phyloP scores from a whole-genome alignment of 2,888 invertebrate species.

The Limnephilus marmoratus region DNA sequence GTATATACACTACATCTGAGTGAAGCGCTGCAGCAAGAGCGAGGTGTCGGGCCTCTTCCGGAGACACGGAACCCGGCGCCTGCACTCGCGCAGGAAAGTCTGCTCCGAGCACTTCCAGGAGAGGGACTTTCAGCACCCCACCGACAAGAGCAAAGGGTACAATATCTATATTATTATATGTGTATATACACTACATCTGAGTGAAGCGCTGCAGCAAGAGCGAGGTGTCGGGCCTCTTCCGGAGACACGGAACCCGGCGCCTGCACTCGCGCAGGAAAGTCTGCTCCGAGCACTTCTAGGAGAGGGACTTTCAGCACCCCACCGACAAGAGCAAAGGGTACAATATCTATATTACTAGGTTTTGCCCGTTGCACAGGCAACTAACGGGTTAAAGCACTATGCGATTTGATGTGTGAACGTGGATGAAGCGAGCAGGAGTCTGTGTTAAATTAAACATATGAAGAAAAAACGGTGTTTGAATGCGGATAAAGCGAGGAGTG shows the following conservation, averaged over 20 bases:
- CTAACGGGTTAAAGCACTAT: no score
- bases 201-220: slow-evolving; percentile 45
- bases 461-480: no score
- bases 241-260: slow-evolving; percentile 46
- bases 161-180: neutral
- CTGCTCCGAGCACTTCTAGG: slow-evolving; percentile 56
- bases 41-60: slow-evolving; percentile 49
- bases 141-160: slow-evolving; percentile 52
- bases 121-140: slow-evolving; percentile 45
- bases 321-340: slow-evolving; percentile 51
- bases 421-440: no score
- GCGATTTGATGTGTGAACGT: no score
- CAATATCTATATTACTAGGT: neutral
- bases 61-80: slow-evolving; percentile 47
- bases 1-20: slow-evolving; percentile 47
- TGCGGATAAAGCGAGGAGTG: no score
- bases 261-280: slow-evolving; percentile 46
- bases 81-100: slow-evolving; percentile 42
- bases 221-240: slow-evolving; percentile 46
- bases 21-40: slow-evolving; percentile 38
- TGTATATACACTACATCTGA: slow-evolving; percentile 35
- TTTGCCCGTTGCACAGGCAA: no score
- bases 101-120: slow-evolving; percentile 57
- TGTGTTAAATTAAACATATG: no score
- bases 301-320: slow-evolving; percentile 48